A percentile compares a stretch with the other conserved stretches of the same genome.
Evolutionary conservation across 2,113 vertebrate species (phyloP).

Genomic region (Aspiorhynchus laticeps): DNA sequence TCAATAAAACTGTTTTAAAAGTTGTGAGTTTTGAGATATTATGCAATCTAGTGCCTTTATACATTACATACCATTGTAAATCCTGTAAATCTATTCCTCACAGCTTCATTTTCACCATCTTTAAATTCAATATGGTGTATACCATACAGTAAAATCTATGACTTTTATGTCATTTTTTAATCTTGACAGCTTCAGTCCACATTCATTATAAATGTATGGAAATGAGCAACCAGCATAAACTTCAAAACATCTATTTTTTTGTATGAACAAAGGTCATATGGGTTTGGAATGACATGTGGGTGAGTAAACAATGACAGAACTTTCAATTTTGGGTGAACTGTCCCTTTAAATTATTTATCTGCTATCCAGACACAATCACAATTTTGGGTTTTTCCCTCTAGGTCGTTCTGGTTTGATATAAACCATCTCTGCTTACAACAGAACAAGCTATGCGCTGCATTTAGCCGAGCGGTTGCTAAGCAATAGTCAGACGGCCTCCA

Average conservation of each 20-base stretch:
- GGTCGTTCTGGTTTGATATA: slow-evolving; percentile 9
- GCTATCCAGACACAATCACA: slow-evolving; percentile 8
- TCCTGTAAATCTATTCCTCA: background rate
- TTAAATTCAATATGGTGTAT: background rate
- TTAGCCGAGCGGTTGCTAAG: slow-evolving; percentile 48
- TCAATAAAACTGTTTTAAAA: background rate
- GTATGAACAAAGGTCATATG: background rate
- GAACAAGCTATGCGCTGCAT: slow-evolving; percentile 14
- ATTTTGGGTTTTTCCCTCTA: background rate
- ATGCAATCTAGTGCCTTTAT: background rate
- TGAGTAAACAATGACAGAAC: slow-evolving; percentile 1
- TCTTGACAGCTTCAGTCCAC: background rate
- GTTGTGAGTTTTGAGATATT: background rate
- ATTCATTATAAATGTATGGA: background rate
- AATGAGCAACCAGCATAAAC: background rate
- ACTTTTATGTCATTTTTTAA: background rate
- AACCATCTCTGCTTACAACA: slow-evolving; percentile 31
- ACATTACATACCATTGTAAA: background rate
- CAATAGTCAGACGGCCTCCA: slow-evolving; percentile 39
- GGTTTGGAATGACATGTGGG: background rate
- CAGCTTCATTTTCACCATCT: background rate
- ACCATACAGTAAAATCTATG: background rate
- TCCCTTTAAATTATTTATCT: background rate
- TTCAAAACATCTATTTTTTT: background rate
- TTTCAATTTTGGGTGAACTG: background rate